Evolutionary conservation across 1,140 invertebrate genomes (phyloP), one percentile per base, ranked within the genome.

Genomic region (Procambarus virginalis): DNA sequence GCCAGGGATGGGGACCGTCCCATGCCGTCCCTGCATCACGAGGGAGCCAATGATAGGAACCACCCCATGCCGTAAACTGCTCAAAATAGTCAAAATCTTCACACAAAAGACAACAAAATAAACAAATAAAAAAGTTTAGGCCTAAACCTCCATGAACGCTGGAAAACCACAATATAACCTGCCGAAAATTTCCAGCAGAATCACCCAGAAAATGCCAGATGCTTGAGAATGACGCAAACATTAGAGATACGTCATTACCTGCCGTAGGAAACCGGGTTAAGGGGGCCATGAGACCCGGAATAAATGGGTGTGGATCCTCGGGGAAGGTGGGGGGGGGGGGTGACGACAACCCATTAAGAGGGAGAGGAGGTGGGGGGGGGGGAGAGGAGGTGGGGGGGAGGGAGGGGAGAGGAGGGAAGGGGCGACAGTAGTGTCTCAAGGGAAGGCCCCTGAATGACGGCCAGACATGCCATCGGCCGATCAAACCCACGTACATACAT

Each of bases 401-500:
- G 12, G 76, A 3, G 8, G 20, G 60, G 60, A 17, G 60, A 17
- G 10, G 55, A 10, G 20, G 12, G n/a, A 34, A 22, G 20, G 68
- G 68, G 34, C n/a, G 8, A 20, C 20, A 34, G 2, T 1, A 73
- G 68, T 6, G n/a, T 34, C 6, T 12, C 5, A 20, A 20, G 51
- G 48, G 51, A 14, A n/a, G 46, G n/a, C 34, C 68, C 8, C 75
- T 86, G 84, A 34, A 86, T 86, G 84, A 86, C 84, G 34, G 2
- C 49, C 45, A 75, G 84, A 86, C 84, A 86, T 86, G 84, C 84
- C 75, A 86, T 86, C 84, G 60, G 51, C 60, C 84, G 84, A 86
- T 86, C 75, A 78, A 45, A 75, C 49, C 22, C 55, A 48, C 8
- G 6, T 12, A 55, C 8, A 55, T 12, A 55, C 51, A 55, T 12